Percentiles rank a stretch among this genome's conserved stretches.
These are phyloP conservation scores for Nesogale talazaci DNA, from an alignment of 2,113 vertebrate genomes.

Conservation along the genomic window DNA sequence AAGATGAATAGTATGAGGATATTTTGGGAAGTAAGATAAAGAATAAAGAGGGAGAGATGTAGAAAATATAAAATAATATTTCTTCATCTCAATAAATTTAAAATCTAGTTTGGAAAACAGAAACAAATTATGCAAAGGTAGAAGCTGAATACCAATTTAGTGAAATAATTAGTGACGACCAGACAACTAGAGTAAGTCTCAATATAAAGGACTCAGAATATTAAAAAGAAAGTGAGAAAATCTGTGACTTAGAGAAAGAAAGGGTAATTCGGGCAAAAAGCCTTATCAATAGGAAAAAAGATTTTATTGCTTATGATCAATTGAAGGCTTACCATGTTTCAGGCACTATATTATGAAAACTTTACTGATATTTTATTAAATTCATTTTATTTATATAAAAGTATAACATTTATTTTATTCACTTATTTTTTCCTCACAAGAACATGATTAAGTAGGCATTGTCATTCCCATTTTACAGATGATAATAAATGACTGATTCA, in stretches of 20 bases:
- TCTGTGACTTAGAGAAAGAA: constrained; percentile 50
- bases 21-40: neutral
- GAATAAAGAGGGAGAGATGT: neutral
- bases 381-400: neutral
- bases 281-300: neutral
- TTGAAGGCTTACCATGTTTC: neutral
- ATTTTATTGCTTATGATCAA: constrained; percentile 21
- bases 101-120: constrained; percentile 14
- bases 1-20: constrained; percentile 6
- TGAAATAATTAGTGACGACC: constrained; percentile 31
- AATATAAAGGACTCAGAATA: neutral
- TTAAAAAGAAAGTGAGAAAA: neutral
- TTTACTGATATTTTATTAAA: constrained; percentile 14
- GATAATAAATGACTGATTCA: neutral
- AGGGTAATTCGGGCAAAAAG: neutral
- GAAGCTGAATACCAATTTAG: neutral
- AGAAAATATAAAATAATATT: neutral
- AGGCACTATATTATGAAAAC: neutral
- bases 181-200: constrained; percentile 19
- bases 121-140: neutral
- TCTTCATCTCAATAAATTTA: neutral
- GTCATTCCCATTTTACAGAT: constrained; percentile 27
- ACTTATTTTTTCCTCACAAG: neutral
- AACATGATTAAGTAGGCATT: neutral
- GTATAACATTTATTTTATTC: constrained; percentile 1